A percentile compares a stretch with the other conserved stretches of the same genome.
phyloP scores from a whole-genome alignment of 2,113 vertebrate species.

The Cavia aperea region DNA sequence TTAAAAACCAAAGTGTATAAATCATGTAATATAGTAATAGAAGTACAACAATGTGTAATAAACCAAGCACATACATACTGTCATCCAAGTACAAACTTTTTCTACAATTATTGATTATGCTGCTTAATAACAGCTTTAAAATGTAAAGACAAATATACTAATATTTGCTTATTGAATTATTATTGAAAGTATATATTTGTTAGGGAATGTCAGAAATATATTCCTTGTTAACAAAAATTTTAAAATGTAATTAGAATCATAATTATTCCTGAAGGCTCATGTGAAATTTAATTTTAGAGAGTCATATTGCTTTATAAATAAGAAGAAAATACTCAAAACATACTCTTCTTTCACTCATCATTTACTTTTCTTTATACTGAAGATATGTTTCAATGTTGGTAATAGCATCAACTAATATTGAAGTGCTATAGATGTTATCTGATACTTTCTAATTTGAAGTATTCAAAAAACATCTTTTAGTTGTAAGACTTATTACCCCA shows the following conservation, averaged over 20 bases:
- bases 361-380: neutral
- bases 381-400: neutral
- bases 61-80: neutral
- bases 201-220: neutral
- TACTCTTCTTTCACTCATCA: neutral
- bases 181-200: neutral
- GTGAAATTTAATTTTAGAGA: neutral
- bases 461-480: neutral
- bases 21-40: neutral
- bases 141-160: neutral
- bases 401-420: neutral
- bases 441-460: neutral
- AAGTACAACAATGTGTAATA: neutral
- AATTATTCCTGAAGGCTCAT: neutral
- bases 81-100: neutral
- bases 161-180: neutral
- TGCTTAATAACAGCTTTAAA: neutral
- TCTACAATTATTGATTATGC: neutral
- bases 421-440: neutral
- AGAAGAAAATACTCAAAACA: neutral
- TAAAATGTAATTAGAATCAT: neutral
- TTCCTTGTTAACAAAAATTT: neutral
- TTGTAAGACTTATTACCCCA: neutral
- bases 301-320: neutral
- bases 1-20: neutral